A percentile compares a stretch with the other conserved stretches of the same genome.
phyloP scores from a whole-genome alignment of 2,888 invertebrate species.

The Gymnoscelis rufifasciata region DNA sequence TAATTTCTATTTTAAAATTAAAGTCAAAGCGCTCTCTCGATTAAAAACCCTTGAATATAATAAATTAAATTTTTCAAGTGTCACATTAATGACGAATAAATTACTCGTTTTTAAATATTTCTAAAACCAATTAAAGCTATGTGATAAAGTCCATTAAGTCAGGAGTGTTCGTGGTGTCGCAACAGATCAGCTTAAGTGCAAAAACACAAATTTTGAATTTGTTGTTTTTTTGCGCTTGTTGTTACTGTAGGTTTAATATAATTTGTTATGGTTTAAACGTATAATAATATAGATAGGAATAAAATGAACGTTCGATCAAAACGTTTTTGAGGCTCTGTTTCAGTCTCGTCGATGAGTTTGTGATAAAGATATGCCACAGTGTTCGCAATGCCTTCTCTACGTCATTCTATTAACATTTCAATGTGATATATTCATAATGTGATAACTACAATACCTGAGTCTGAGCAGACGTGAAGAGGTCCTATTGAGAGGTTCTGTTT shows the following conservation, averaged over 20 bases:
- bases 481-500: too few species aligned
- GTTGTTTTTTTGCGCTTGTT: conserved; percentile 5
- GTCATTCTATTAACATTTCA: background rate
- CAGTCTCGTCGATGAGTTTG: conserved; percentile 12
- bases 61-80: background rate
- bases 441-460: too few species aligned
- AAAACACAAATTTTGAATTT: conserved; percentile 2
- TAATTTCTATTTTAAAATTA: background rate
- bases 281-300: conserved; percentile 46
- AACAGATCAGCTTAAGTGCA: conserved; percentile 7
- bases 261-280: background rate
- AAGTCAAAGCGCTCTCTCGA: background rate
- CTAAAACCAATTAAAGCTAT: conserved; percentile 9
- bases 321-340: conserved; percentile 31
- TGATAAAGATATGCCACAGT: background rate
- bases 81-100: background rate
- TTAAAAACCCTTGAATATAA: background rate
- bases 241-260: background rate
- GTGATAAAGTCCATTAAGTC: conserved; percentile 13
- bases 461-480: too few species aligned
- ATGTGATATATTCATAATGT: conserved; percentile 4
- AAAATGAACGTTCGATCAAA: conserved; percentile 67
- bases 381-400: background rate
- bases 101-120: conserved; percentile 1
- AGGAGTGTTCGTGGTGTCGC: conserved; percentile 10